phyloP scores from a whole-genome alignment of 2,888 invertebrate genomes.

The Bruchidius siliquastri region DNA sequence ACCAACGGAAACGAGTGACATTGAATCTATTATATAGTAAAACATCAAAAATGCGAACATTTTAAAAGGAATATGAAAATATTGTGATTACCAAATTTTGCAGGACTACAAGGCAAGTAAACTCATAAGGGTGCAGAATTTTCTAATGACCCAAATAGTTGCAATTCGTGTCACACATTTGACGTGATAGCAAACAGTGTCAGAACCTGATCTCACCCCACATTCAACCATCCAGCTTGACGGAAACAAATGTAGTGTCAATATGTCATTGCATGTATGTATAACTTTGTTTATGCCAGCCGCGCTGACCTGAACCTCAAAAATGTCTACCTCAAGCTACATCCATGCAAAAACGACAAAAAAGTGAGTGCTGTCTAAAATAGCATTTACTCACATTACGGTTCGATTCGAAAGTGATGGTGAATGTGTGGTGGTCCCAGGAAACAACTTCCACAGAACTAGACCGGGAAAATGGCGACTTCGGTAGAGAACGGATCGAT shows the following conservation, averaged over 20 bases:
- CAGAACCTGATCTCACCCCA: not conserved
- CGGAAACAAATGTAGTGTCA: not conserved
- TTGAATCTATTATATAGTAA: no score
- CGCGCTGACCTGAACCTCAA: not conserved
- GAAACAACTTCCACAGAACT: not conserved
- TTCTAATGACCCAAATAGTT: no score
- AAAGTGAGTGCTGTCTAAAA: not conserved
- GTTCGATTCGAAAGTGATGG: not conserved
- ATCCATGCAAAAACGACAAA: not conserved
- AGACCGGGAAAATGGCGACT: not conserved
- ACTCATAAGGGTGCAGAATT: no score
- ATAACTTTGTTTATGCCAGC: no score
- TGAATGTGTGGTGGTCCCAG: not conserved
- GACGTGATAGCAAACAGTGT: no score
- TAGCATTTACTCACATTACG: not conserved
- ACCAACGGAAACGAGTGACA: no score
- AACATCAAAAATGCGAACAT: no score
- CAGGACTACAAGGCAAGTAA: no score
- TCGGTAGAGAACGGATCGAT: not conserved
- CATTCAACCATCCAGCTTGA: not conserved
- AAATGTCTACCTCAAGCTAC: not conserved
- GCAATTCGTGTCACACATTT: no score
- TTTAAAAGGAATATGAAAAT: no score
- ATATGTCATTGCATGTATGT: not conserved
- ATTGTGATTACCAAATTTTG: no score